Base-by-base conservation (phyloP, 2,113 vertebrate species). In the Petroica traversi region DNA sequence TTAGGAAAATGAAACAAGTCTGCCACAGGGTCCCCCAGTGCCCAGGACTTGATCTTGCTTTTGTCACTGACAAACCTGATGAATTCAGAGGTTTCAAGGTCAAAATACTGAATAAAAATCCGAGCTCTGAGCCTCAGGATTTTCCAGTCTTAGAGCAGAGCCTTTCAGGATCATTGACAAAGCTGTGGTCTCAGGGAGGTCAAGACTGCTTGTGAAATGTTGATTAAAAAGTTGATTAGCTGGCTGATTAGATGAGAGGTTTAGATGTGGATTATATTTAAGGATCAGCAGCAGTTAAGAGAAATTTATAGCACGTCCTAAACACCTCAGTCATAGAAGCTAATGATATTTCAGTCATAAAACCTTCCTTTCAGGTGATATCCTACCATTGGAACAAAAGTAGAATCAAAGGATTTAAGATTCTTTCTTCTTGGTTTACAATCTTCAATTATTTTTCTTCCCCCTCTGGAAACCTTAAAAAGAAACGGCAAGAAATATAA, bases 371-470 rank as follows among this genome's bases (percentile, higher is more conserved):
- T 94, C 74, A 62, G 89, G 62, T 66, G 78, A 48, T 74, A 34
- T 59, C 74, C n/a, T 40, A 51, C 41, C 63, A 40, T 73, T 92
- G 71, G 46, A 93, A 80, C 78, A 93, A 64, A 94, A 94, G 81
- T 66, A 89, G 77, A 95, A 95, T 93, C 85, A 92, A 88, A 96
- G 55, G 68, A 92, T 94, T 95, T 94, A 94, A 93, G 75, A 80
- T 51, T 72, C 80, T 95, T 94, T 80, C 58, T 62, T 91, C 92
- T 90, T 74, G 79, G 81, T 95, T 96, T 96, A 89, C 63, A 85
- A 11, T 78, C 58, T 66, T 73, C 87, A 61, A 51, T 62, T 88
- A 67, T 62, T 88, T 91, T 80, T 88, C 38, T 7, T n/a, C n/a
- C 51, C 85, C 87, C 79, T 85, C 94, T 94, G 89, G 92, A 95